A percentile compares a stretch with the other conserved stretches of the same genome.
Evolutionary conservation across 1,140 invertebrate species (phyloP).

Genomic region (Hermatobates lingyangjiaoensis): DNA sequence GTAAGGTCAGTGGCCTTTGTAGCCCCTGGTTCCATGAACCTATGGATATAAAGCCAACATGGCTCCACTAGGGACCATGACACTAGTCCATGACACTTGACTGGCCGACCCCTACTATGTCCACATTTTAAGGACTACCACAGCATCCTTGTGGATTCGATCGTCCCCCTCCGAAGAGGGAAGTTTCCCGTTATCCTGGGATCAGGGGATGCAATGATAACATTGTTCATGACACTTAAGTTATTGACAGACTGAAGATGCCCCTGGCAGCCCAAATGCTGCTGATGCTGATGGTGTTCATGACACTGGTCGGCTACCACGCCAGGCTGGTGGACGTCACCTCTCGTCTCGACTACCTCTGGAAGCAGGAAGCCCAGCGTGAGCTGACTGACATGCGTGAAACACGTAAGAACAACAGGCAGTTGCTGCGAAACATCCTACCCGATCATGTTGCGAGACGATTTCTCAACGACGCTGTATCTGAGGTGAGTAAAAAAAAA

Average conservation of each 20-base stretch:
- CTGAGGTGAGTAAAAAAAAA: conserved; percentile 42
- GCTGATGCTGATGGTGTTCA: conserved; percentile 58
- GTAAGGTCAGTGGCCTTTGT: too few species aligned
- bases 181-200: too few species aligned
- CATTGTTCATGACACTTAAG: too few species aligned
- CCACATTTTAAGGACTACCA: too few species aligned
- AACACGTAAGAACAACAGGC: conserved; percentile 64
- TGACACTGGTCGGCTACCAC: conserved; percentile 75
- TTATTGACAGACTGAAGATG: conserved; percentile 28
- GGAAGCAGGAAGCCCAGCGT: conserved; percentile 81
- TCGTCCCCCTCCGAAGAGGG: too few species aligned
- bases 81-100: not conserved
- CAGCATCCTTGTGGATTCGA: too few species aligned
- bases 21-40: too few species aligned
- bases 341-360: conserved; percentile 78
- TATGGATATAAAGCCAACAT: not conserved
- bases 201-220: conserved; percentile 3
- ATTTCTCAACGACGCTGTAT: conserved; percentile 59
- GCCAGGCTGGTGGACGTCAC: conserved; percentile 78
- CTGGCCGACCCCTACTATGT: too few species aligned
- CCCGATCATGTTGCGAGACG: conserved; percentile 90
- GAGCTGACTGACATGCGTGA: conserved; percentile 84
- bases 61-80: not conserved
- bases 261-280: conserved; percentile 56
- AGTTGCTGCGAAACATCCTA: conserved; percentile 79